Percentiles rank a stretch among this genome's conserved stretches.
Evolutionary conservation across 2,888 invertebrate species (phyloP).

Genomic region (Aethes cnicana): DNA sequence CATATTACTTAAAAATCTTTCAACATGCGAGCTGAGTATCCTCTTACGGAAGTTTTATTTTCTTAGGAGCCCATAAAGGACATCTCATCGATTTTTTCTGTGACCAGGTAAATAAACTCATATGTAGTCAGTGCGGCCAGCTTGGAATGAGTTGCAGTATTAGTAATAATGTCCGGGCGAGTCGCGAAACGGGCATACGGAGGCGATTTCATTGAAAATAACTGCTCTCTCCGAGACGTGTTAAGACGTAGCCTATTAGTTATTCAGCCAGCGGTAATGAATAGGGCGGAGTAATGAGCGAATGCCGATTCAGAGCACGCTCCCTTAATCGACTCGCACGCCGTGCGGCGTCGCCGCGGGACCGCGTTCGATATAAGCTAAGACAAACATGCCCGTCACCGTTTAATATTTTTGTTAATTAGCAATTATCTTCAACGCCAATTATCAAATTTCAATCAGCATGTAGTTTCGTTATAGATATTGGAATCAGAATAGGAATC

Average conservation of each 20-base stretch:
- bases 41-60: slow-evolving; percentile 18
- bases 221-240: slow-evolving; percentile 58
- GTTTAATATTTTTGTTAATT: too few relatives aligned
- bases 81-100: slow-evolving; percentile 9
- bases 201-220: slow-evolving; percentile 61
- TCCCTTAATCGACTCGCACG: slow-evolving; percentile 62
- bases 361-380: too few relatives aligned
- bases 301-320: slow-evolving; percentile 74
- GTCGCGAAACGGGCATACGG: slow-evolving; percentile 32
- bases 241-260: slow-evolving; percentile 67
- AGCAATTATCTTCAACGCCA: too few relatives aligned
- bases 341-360: slow-evolving; percentile 17
- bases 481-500: too few relatives aligned
- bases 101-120: slow-evolving; percentile 27
- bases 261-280: slow-evolving; percentile 72
- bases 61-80: slow-evolving; percentile 4
- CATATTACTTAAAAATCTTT: slow-evolving; percentile 17
- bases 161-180: slow-evolving; percentile 26
- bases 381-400: too few relatives aligned
- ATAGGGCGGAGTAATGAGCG: slow-evolving; percentile 73
- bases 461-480: too few relatives aligned
- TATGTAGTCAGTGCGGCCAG: slow-evolving; percentile 26
- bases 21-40: slow-evolving; percentile 8
- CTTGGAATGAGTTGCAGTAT: slow-evolving; percentile 29
- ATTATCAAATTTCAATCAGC: too few relatives aligned